Percentiles rank a stretch among this genome's conserved stretches.
These are phyloP conservation scores for Apeltes quadracus DNA, from an alignment of 2,113 vertebrate genomes.

Conservation along the genomic window DNA sequence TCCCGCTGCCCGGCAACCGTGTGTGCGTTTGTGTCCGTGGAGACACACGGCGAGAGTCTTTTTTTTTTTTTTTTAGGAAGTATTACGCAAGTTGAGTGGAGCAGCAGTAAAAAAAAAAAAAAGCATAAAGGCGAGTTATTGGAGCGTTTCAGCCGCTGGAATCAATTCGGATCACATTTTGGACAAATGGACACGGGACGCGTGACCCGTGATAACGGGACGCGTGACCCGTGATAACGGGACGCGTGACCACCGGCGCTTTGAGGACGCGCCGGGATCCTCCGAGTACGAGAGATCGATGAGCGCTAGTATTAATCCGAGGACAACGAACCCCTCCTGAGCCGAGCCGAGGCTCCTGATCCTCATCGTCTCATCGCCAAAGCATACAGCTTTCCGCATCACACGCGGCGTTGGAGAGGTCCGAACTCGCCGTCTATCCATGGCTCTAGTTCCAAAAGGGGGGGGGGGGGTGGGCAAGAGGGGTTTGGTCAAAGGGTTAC, in stretches of 20 bases:
- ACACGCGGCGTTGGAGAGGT: conserved; percentile 11
- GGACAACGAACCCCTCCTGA: too few species aligned
- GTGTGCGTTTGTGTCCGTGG: neutral
- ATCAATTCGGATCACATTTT: neutral
- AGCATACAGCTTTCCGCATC: neutral
- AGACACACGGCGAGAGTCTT: neutral
- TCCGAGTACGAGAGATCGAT: too few species aligned
- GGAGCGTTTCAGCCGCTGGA: conserved; percentile 1
- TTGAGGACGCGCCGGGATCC: too few species aligned
- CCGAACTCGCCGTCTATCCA: conserved; percentile 42
- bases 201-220: too few species aligned
- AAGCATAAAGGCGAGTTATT: conserved; percentile 7
- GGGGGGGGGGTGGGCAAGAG: neutral
- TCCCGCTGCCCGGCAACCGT: neutral
- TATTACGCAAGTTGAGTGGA: neutral
- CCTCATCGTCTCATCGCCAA: too few species aligned
- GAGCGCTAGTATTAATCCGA: too few species aligned
- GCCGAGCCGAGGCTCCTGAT: too few species aligned
- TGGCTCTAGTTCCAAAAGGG: conserved; percentile 54
- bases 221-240: too few species aligned
- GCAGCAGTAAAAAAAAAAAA: conserved; percentile 22
- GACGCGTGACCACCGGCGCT: too few species aligned
- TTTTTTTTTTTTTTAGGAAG: too few species aligned
- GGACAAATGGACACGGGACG: neutral
- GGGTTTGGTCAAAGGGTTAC: conserved; percentile 18